Conservation (phyloP, 2,888 invertebrate genomes). For the Stegophylla sp. region DNA sequence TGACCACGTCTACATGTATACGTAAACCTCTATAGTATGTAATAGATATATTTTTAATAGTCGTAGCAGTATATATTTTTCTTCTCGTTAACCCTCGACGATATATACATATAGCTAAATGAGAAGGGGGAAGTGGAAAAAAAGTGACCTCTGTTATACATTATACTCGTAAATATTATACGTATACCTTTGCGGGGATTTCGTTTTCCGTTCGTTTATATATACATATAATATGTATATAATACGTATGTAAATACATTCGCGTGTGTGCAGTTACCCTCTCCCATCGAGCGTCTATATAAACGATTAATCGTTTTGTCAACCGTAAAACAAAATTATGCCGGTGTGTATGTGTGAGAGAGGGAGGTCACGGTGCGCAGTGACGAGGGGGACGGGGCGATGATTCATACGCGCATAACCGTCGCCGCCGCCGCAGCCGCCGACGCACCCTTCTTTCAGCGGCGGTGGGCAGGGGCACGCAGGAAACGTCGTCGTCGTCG, state of each 20-base stretch:
- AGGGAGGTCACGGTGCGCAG: background rate
- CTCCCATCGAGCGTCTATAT: slow-evolving; percentile 28
- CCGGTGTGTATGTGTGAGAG: slow-evolving; percentile 35
- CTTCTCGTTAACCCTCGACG: background rate
- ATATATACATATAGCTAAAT: background rate
- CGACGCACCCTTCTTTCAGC: slow-evolving; percentile 33
- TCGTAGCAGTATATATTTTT: background rate
- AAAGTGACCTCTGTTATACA: background rate
- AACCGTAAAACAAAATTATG: slow-evolving; percentile 59
- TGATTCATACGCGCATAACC: slow-evolving; percentile 50
- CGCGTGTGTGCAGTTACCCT: slow-evolving; percentile 3
- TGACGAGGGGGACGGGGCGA: slow-evolving; percentile 14
- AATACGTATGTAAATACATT: background rate
- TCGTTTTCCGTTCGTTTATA: background rate
- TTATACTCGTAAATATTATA: slow-evolving; percentile 6
- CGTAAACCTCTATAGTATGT: no score
- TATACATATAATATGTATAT: background rate
- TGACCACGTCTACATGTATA: no score
- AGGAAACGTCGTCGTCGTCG: slow-evolving; percentile 43
- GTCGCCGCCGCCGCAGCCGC: slow-evolving; percentile 1
- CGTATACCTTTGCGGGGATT: background rate
- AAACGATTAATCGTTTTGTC: slow-evolving; percentile 59
- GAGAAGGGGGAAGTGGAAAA: background rate
- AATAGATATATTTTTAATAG: no score
- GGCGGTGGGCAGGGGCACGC: background rate